Evolutionary conservation across 2,113 vertebrate species (phyloP).

Genomic region (Passer domesticus): DNA sequence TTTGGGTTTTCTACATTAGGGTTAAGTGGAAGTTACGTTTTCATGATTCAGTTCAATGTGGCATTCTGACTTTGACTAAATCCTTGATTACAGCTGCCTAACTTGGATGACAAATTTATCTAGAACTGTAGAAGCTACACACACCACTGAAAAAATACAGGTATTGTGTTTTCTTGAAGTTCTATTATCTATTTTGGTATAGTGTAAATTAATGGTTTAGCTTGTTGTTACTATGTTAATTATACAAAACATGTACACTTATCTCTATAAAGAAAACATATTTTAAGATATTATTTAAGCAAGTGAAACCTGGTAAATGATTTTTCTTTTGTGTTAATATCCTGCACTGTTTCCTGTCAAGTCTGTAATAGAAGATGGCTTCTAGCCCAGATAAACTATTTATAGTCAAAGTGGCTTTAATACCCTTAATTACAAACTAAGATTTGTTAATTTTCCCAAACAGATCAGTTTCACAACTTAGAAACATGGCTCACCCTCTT

Average conservation of each 20-base stretch:
- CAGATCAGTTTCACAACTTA: background rate
- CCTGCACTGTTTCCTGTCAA: background rate
- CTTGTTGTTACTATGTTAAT: background rate
- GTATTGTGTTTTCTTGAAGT: background rate
- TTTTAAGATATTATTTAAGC: background rate
- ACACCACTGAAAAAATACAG: background rate
- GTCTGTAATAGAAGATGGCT: background rate
- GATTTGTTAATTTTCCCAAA: background rate
- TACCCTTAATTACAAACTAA: background rate
- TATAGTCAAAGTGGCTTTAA: background rate
- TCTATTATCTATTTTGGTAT: background rate
- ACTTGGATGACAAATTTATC: background rate
- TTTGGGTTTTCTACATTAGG: background rate
- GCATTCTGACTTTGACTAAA: background rate
- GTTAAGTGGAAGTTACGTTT: background rate
- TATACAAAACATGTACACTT: background rate
- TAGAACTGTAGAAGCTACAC: background rate
- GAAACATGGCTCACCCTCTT: background rate
- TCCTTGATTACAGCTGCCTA: background rate
- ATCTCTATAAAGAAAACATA: background rate
- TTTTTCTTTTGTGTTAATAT: background rate
- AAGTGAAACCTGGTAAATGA: background rate
- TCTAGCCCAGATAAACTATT: background rate
- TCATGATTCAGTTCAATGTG: background rate
- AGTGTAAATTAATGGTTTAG: background rate